Evolutionary conservation across 2,888 invertebrate genomes (phyloP).

Genomic region (Trilocha varians): DNA sequence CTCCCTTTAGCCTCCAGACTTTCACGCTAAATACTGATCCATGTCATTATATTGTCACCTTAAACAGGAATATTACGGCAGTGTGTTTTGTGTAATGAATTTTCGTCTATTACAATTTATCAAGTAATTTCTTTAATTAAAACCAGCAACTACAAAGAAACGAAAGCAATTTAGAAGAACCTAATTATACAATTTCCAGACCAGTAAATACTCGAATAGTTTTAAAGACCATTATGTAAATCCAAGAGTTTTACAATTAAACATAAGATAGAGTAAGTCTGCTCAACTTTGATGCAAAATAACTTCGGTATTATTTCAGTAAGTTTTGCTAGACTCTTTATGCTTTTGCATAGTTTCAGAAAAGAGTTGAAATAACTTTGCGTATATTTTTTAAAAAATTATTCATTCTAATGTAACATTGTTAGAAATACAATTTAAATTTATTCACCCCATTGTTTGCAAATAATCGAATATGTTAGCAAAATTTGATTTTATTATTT

Average conservation of each 20-base stretch:
- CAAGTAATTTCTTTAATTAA: no score
- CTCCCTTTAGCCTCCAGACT: constrained; percentile 15
- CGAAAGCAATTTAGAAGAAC: no score
- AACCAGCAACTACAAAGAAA: no score
- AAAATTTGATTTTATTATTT: no score
- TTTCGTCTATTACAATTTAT: no score
- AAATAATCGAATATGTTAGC: no score
- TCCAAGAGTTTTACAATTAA: not conserved
- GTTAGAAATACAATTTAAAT: no score
- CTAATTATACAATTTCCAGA: not conserved
- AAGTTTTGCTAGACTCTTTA: not conserved
- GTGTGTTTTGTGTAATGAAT: no score
- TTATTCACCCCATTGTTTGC: no score
- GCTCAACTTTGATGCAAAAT: not conserved
- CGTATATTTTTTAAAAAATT: no score
- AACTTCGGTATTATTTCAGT: not conserved
- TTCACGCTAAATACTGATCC: constrained; percentile 15
- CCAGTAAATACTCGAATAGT: not conserved
- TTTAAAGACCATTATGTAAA: not conserved
- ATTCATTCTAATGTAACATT: no score
- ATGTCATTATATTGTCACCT: not conserved
- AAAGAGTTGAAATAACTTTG: not conserved
- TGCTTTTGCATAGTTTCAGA: not conserved
- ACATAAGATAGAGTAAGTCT: not conserved
- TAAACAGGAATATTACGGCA: not conserved